Evolutionary conservation across 2,113 vertebrate species (phyloP).

Genomic region (Callipepla squamata): DNA sequence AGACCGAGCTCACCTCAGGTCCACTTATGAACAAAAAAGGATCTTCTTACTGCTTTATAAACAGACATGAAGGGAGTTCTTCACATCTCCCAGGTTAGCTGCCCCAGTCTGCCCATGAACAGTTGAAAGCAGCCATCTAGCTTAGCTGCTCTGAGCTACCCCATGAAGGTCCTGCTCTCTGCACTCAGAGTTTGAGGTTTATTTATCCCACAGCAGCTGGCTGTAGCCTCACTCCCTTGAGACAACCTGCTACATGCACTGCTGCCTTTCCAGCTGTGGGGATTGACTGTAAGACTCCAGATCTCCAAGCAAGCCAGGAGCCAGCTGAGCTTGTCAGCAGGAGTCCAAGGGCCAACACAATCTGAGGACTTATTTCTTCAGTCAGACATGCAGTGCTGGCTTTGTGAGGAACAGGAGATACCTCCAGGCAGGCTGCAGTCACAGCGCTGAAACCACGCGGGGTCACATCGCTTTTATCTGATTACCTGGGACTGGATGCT

Average conservation of each 20-base stretch:
- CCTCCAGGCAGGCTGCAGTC: background rate
- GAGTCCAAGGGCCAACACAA: background rate
- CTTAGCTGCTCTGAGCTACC: background rate
- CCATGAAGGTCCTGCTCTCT: background rate
- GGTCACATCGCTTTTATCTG: background rate
- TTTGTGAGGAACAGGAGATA: background rate
- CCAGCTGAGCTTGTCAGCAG: background rate
- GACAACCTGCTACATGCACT: accelerated
- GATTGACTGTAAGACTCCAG: background rate
- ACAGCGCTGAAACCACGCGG: background rate
- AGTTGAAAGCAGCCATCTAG: background rate
- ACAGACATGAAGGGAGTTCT: background rate
- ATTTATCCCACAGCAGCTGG: background rate
- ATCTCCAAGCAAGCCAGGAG: background rate
- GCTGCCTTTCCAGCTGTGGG: background rate
- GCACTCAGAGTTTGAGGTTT: background rate
- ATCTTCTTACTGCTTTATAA: background rate
- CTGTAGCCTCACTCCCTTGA: background rate
- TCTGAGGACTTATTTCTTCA: background rate
- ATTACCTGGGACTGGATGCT: background rate
- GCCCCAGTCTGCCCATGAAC: background rate
- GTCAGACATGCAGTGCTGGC: background rate
- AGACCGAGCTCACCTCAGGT: background rate
- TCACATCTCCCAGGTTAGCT: background rate
- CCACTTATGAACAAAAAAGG: background rate